Base-by-base conservation (phyloP, 2,113 vertebrate species). In the Panthera uncia region DNA sequence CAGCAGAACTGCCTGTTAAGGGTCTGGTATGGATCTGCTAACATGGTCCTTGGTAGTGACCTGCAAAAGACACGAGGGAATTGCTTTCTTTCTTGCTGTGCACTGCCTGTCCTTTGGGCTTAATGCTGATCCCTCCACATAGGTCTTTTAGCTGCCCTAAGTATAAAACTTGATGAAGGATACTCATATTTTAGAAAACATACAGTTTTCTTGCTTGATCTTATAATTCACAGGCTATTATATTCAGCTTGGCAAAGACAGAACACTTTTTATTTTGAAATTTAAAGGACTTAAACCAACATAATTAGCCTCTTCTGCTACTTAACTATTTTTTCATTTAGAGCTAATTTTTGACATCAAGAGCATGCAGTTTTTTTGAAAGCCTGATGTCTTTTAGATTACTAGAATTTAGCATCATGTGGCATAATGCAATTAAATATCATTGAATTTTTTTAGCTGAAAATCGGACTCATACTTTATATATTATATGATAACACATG, bases 1-100 rank as follows among this genome's bases (percentile, higher is more conserved):
- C 99, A 99, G 99, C 99, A 99, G 99, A 99, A 98, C 99, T 99
- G 99, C 99, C 99, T 99, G 99, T 99, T 99, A 99, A 99, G 99
- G 99, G 99, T 99, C 99, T 99, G 99, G 99, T 99, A 98, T 99
- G 98, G 98, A 99, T 99, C 99, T 99, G 99, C 99, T 99, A 98
- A 99, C 98, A 99, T 98, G 99, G 99, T 99, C 99, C 99, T 99
- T 99, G 99, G 98, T 99, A 99, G 99, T 99, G 99, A 99, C 99
- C 99, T 99, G 99, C 97, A 97, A 98, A 99, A 99, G 98, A 97
- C 99, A 99, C 98, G 73, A 99, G 99, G 99, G 99, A 99, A 98
- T 99, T 99, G 98, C 98, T 99, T 98, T 99, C 99, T 99, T 99
- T 99, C 98, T 99, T 99, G 98, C 99, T 98, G 98, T 98, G 98